Evolutionary conservation across 2,888 invertebrate species (phyloP), one percentile per base, ranked within the genome.

Genomic region (Anaspis maculata): DNA sequence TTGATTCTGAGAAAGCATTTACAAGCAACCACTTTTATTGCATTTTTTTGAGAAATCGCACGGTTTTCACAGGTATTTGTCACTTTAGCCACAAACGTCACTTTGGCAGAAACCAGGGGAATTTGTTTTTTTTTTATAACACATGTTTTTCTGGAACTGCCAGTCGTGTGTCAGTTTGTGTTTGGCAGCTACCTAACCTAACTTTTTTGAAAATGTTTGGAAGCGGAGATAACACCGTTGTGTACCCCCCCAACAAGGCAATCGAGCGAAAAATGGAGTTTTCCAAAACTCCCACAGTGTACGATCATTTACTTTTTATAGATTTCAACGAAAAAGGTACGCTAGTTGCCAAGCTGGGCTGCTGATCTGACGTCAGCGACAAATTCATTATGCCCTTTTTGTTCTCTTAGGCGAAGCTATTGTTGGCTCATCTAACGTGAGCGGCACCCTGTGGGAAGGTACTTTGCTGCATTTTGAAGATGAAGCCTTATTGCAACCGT

Each of bases 391-490:
- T n/a, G n/a, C n/a, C n/a, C n/a, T n/a, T n/a, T n/a, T 32, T 33
- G 24, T 24, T 22, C 15, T 50, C 52, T 31, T 27, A 62, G 73
- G 71, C 15, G 69, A 69, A 43, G 57, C 74, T 19, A 56, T 79
- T 30, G 52, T 79, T 21, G 77, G 76, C 19, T 71, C 73, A 12
- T 74, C 73, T 22, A 73, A 72, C 54, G 56, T 79, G 44, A 70
- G 69, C 13, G 72, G 73, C 13, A 67, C 76, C 3, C 73, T 71
- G 46, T 79, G 79, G 78, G 69, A 66, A 47, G 78, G 79, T 11
- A 72, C 74, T 10, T 45, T 77, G 10, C 73, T 74, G 65, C 67
- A 68, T 47, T 79, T 69, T 46, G 54, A 62, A 34, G 55, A 64
- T 34, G 57, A 61, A 9, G 56, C 62, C 3, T 48, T 54, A n/a